Base-by-base conservation (phyloP, 1,140 invertebrate genomes). In the Drusus annulatus region DNA sequence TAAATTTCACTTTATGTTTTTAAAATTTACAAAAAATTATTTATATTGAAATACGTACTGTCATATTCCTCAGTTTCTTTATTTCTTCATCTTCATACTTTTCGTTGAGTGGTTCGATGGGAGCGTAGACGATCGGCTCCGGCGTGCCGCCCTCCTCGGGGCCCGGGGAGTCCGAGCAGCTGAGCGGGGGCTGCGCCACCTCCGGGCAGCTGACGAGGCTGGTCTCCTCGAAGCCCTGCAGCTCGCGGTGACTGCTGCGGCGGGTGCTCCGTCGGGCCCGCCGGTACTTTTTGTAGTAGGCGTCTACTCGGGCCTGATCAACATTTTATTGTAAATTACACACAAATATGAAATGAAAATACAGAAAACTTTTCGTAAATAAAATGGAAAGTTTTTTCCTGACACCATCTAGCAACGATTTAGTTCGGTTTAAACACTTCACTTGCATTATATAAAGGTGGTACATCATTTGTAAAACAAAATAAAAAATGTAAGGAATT, bases 61-160 rank as follows among this genome's bases (percentile, higher is more conserved):
- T 90, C 19, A 91, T 86, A 76, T 86, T 88, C 85, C 90, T 89
- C 25, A 94, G 87, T 79, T 90, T 87, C 84, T 93, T 93, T 0
- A 94, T 87, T n/a, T 90, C 87, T 19, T 91, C 90, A 10, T 90
- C 90, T 85, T 93, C 92, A 80, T 92, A 93, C 86, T 92, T 91
- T 31, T 92, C 85, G 51, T 87, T 84, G 16, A 91, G 89, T 76
- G 89, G 92, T 76, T 91, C 90, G 80, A 92, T 91, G 45, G 90
- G 88, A 0, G 88, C 88, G 50, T 92, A 90, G 80, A 91, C 89
- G 68, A 90, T 89, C 6, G 89, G 90, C 51, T 85, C 85, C 56
- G 10, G 36, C 7, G 23, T 13, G n/a, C 7, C 21, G 21, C n/a
- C 36, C 19, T 17, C 52, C 15, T 7, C 86, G 80, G 21, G 17